Conservation (phyloP, 1,140 invertebrate species). For the Trinorchestia longiramus region DNA sequence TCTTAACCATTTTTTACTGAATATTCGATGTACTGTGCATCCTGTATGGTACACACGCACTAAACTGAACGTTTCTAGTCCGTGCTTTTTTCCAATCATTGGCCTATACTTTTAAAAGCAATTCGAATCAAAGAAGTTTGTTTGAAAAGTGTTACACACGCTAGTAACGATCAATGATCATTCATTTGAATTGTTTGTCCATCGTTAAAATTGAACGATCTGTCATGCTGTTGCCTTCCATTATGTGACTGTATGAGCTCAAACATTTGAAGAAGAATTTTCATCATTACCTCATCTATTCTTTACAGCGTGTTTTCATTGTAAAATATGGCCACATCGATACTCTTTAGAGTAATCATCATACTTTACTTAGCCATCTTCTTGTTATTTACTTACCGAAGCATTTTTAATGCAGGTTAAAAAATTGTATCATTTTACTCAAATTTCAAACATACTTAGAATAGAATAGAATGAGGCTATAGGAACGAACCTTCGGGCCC, state of each 20-base stretch:
- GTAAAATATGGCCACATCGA: neutral
- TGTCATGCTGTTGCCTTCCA: neutral
- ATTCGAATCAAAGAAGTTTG: neutral
- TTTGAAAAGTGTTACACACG: neutral
- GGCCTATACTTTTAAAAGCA: neutral
- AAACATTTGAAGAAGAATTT: neutral
- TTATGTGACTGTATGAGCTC: neutral
- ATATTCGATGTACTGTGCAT: neutral
- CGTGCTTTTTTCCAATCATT: neutral
- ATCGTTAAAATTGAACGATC: neutral
- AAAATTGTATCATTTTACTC: too few species aligned
- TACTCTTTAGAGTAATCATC: too few species aligned
- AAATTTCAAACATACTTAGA: too few species aligned
- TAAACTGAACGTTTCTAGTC: neutral
- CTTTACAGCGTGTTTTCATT: neutral
- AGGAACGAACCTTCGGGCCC: too few species aligned
- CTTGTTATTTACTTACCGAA: too few species aligned
- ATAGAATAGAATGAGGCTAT: too few species aligned
- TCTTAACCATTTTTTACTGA: neutral
- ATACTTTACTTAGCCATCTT: too few species aligned
- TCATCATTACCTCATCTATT: neutral
- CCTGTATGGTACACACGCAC: neutral
- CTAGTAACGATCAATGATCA: neutral
- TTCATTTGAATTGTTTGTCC: neutral
- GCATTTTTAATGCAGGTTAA: too few species aligned